phyloP scores from a whole-genome alignment of 2,113 vertebrate genomes.

The Dasypus novemcinctus region DNA sequence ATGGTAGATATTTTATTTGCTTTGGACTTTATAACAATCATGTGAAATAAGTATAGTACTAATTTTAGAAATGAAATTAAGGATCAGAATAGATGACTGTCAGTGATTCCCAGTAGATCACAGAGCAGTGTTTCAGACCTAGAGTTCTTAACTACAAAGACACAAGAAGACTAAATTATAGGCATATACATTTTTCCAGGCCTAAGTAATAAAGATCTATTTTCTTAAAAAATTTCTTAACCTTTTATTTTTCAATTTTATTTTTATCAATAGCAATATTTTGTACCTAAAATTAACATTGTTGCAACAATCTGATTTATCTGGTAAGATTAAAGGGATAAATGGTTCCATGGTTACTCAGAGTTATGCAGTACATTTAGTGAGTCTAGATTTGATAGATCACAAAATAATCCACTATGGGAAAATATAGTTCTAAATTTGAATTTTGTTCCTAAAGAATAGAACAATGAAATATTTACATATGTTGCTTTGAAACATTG shows the following conservation, averaged over 20 bases:
- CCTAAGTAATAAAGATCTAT: background rate
- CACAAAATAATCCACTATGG: background rate
- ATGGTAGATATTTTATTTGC: background rate
- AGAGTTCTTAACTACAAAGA: background rate
- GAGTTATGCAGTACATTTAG: background rate
- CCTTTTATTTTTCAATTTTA: background rate
- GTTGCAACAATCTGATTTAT: background rate
- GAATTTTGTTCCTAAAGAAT: background rate
- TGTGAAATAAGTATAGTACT: background rate
- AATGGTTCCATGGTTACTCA: background rate
- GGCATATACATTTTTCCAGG: background rate
- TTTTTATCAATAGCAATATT: background rate
- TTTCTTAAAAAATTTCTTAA: slow-evolving; percentile 22
- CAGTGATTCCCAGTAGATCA: background rate
- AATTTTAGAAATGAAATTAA: background rate
- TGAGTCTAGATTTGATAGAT: background rate
- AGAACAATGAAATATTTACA: background rate
- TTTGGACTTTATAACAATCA: background rate
- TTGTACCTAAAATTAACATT: slow-evolving; percentile 10
- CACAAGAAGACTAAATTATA: background rate
- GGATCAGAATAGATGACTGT: background rate
- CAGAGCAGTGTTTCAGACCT: background rate
- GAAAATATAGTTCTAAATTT: background rate
- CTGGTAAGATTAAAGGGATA: background rate
- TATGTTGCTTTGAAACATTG: background rate